Evolutionary conservation across 2,113 vertebrate species (phyloP).

Genomic region (Cyphomyrus discorhynchus): DNA sequence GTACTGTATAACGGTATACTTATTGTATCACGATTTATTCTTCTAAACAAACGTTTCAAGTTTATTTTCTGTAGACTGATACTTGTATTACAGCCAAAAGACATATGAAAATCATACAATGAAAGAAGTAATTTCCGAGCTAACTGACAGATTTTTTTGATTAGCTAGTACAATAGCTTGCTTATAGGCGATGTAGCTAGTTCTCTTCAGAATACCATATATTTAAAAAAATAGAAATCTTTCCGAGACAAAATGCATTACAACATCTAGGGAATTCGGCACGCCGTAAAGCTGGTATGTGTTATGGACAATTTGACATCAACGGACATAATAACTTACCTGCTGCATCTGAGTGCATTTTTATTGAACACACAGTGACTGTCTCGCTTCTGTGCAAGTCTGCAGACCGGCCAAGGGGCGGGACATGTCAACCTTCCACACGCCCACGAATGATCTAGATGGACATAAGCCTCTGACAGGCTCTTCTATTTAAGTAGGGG

Average conservation of each 20-base stretch:
- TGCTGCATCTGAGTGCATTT: constrained; percentile 99
- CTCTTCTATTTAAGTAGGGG: constrained; percentile 11
- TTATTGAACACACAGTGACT: constrained; percentile 76
- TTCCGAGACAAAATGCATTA: constrained; percentile 3
- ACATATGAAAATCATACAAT: constrained; percentile 58
- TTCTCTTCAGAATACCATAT: constrained; percentile 31
- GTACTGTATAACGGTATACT: constrained; percentile 7
- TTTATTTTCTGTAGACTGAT: not conserved
- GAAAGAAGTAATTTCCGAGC: constrained; percentile 35
- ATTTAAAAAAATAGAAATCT: not conserved
- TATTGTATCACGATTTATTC: not conserved
- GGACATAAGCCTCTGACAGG: not conserved
- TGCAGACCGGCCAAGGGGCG: constrained; percentile 70
- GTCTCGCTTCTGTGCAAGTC: constrained; percentile 52
- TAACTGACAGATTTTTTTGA: constrained; percentile 33
- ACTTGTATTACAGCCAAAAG: constrained; percentile 51
- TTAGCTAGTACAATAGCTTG: constrained; percentile 35
- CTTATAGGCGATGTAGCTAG: constrained; percentile 28
- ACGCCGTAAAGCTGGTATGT: constrained; percentile 15
- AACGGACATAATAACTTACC: constrained; percentile 73
- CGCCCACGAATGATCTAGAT: constrained; percentile 52
- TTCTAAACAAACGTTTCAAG: not conserved
- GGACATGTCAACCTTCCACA: constrained; percentile 56
- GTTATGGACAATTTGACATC: constrained; percentile 14
- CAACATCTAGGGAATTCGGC: not conserved